phyloP scores from a whole-genome alignment of 2,888 invertebrate species.

The Euspilapteryx auroguttella region DNA sequence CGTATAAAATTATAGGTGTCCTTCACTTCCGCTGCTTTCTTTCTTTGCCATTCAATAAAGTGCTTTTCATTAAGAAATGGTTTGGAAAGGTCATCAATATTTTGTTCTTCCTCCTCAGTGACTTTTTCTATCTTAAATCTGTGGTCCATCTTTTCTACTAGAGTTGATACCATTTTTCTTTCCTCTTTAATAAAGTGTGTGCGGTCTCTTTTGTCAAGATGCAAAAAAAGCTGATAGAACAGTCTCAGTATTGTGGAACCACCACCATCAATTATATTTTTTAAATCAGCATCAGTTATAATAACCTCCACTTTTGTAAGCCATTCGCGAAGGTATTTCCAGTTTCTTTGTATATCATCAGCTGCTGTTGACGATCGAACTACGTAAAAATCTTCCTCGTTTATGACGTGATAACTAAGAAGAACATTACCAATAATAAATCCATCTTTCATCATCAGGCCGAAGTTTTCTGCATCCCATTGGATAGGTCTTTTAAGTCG shows the following conservation, averaged over 20 bases:
- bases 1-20: conserved; percentile 36
- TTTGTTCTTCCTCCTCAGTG: conserved; percentile 22
- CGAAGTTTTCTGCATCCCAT: conserved; percentile 57
- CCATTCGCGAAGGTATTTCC: conserved; percentile 55
- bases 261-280: conserved; percentile 45
- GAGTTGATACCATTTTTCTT: conserved; percentile 32
- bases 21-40: conserved; percentile 42
- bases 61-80: conserved; percentile 45
- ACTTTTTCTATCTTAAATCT: conserved; percentile 34
- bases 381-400: conserved; percentile 48
- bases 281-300: conserved; percentile 37
- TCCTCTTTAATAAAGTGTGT: conserved; percentile 55
- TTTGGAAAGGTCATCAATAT: conserved; percentile 36
- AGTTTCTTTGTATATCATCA: conserved; percentile 49
- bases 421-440: conserved; percentile 57
- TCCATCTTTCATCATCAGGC: conserved; percentile 60
- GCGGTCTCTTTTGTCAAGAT: conserved; percentile 60
- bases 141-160: conserved; percentile 34
- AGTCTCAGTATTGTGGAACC: conserved; percentile 54
- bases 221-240: conserved; percentile 64
- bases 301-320: conserved; percentile 46
- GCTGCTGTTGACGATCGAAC: conserved; percentile 34
- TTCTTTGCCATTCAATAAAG: conserved; percentile 61
- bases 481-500: conserved; percentile 55
- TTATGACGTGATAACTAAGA: conserved; percentile 61